phyloP scores from a whole-genome alignment of 1,140 invertebrate species.

The Cherax destructor region DNA sequence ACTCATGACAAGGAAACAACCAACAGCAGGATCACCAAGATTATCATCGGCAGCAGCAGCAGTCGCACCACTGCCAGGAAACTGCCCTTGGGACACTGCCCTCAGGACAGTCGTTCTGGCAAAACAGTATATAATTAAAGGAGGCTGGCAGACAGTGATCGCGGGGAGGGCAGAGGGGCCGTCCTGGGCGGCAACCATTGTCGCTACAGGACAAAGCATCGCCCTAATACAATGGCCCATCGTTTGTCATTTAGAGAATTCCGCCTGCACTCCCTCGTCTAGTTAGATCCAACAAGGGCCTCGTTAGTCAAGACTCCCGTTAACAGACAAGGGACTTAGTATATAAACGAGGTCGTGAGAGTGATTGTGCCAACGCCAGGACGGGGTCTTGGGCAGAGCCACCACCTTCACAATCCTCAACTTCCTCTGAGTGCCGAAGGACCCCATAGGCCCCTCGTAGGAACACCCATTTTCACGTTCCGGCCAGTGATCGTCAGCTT shows the following conservation, averaged over 20 bases:
- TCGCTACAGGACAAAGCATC: constrained; percentile 5
- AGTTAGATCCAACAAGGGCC: neutral
- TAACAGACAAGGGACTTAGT: neutral
- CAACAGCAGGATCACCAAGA: no score
- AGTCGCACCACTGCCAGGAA: no score
- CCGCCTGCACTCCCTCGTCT: neutral
- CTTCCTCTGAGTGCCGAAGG: no score
- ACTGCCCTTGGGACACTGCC: no score
- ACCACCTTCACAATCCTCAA: no score
- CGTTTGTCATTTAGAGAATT: constrained; percentile 5
- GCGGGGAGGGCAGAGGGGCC: neutral
- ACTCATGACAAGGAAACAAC: no score
- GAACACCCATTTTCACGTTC: no score
- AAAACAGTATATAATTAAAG: neutral
- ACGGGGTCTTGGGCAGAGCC: no score
- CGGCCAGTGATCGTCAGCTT: no score
- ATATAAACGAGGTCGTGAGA: neutral
- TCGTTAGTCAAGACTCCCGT: constrained; percentile 12
- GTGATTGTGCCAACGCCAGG: neutral
- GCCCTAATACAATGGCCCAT: neutral
- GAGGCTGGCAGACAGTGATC: neutral
- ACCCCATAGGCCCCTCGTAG: no score
- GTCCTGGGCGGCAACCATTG: neutral
- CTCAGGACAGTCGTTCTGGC: neutral
- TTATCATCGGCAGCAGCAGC: no score